phyloP scores from a whole-genome alignment of 2,888 invertebrate species.

The Andrena minutula region DNA sequence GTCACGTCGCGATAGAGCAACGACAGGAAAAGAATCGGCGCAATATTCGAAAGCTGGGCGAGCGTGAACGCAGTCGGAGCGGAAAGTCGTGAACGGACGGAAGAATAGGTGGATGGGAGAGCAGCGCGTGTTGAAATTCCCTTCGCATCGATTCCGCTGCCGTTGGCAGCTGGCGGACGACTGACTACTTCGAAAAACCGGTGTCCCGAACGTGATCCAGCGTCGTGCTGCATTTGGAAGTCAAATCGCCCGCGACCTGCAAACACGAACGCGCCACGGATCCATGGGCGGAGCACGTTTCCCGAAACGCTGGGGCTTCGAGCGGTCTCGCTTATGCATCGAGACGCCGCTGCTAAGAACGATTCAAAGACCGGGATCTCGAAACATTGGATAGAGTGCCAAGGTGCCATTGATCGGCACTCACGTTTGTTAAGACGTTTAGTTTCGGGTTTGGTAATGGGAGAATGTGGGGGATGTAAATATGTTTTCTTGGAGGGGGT shows the following conservation, averaged over 20 bases:
- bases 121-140: slow-evolving; percentile 47
- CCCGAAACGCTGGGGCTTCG: slow-evolving; percentile 27
- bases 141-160: slow-evolving; percentile 45
- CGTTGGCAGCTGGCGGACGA: slow-evolving; percentile 43
- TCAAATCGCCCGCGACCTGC: slow-evolving; percentile 51
- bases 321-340: background rate
- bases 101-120: slow-evolving; percentile 6
- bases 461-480: too few relatives aligned
- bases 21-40: background rate
- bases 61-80: background rate
- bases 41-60: slow-evolving; percentile 5
- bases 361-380: background rate
- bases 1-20: slow-evolving; percentile 27
- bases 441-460: too few relatives aligned
- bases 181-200: slow-evolving; percentile 57
- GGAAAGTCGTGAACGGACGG: slow-evolving; percentile 10
- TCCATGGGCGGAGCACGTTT: slow-evolving; percentile 21
- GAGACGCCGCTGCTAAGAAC: background rate
- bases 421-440: background rate
- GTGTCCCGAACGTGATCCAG: slow-evolving; percentile 50
- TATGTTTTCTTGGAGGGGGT: too few relatives aligned
- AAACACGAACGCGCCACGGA: slow-evolving; percentile 5
- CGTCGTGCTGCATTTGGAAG: slow-evolving; percentile 57
- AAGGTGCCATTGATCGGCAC: background rate
- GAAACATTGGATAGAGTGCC: background rate